A percentile compares a stretch with the other conserved stretches of the same genome.
These are phyloP conservation scores for Spinibarbus caldwelli DNA, from an alignment of 2,797 vertebrate genomes.

Conservation along the genomic window DNA sequence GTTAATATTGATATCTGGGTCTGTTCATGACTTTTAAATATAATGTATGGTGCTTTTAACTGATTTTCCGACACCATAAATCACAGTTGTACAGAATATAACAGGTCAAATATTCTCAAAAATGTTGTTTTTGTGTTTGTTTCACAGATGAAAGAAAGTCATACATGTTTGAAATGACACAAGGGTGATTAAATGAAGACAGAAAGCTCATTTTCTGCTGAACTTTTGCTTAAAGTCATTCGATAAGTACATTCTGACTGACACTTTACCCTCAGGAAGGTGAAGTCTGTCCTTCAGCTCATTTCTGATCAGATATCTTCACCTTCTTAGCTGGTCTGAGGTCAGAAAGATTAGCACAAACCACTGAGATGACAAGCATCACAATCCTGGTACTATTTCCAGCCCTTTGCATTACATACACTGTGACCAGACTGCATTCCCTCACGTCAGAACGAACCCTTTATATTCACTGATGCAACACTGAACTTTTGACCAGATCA, in stretches of 20 bases:
- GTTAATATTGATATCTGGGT: background rate
- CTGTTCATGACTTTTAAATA: background rate
- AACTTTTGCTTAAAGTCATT: background rate
- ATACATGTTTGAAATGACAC: background rate
- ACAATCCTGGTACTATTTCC: slow-evolving; percentile 66
- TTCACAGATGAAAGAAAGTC: background rate
- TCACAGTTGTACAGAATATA: background rate
- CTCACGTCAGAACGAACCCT: background rate
- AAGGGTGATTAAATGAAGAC: background rate
- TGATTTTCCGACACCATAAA: background rate
- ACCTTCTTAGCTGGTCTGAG: slow-evolving; percentile 64
- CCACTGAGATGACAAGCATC: slow-evolving; percentile 59
- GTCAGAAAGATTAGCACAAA: slow-evolving; percentile 75
- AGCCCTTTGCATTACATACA: slow-evolving; percentile 56
- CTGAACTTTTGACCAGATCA: background rate
- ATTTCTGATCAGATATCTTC: background rate
- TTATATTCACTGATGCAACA: background rate
- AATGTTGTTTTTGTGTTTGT: background rate
- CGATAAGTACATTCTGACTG: background rate
- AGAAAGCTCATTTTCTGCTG: background rate
- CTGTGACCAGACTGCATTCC: slow-evolving; percentile 58
- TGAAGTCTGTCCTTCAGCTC: background rate
- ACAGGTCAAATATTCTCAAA: background rate
- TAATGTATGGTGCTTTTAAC: background rate
- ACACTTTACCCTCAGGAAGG: background rate